Base-by-base conservation (phyloP, 92 coral and sea anemone species). In the Isaurus tuberculatus region DNA sequence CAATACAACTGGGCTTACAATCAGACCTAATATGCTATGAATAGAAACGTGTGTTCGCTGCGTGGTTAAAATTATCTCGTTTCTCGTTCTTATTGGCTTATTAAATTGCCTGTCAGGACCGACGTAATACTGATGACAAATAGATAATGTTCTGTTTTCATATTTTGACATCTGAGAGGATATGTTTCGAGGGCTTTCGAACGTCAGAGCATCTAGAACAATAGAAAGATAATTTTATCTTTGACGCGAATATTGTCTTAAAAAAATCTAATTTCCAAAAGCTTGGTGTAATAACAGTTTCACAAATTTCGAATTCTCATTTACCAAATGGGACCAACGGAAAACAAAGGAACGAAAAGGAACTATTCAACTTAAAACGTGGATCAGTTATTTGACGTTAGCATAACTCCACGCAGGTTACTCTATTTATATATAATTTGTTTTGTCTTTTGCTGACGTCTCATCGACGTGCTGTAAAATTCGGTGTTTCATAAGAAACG, bases 81-180 rank as follows among this genome's bases (percentile, higher is more conserved):
- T 40, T 40, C 34, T 23, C 33, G 34, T 33, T 43, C 36, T 30
- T 44, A 77, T 36, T 57, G 82, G 68, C 32, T 77, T 37, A 37
- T 25, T 9, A 63, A 63, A 36, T 58, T 55, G 53, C 69, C 57
- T 57, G 28, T 77, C 70, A 77, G 14, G 36, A 74, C 51, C 48
- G 57, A 77, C 82, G 82, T 77, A 58, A 77, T 77, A 16, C 34
- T 36, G 82, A 63, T 77, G 69, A 77, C 68, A 77, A 36, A 77
- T 58, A 77, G 82, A 77, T 77, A 58, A 57, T 72, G 78, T 13
- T 72, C 58, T 44, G 60, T 58, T 40, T 20, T 36, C 23, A 15
- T 77, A 4, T 77, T 57, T 16, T 77, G 82, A 77, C 82, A 63
- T 34, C n/a, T 77, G 8, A 33, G 82, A 58, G 82, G 82, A 77